phyloP scores from a whole-genome alignment of 2,888 invertebrate species.

The Acrocera orbiculus region DNA sequence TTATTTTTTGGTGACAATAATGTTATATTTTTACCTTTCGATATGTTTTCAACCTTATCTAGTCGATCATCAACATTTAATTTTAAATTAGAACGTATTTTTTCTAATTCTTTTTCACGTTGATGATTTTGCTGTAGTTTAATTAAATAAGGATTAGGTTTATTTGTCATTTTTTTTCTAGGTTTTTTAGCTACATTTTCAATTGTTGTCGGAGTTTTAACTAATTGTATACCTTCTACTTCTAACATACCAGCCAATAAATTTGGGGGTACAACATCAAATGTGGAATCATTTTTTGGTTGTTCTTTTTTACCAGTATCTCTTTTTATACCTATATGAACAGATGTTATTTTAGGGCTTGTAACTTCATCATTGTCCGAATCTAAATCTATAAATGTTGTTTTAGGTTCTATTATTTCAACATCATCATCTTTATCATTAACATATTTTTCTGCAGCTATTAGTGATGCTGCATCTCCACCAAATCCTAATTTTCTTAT shows the following conservation, averaged over 20 bases:
- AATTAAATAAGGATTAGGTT: slow-evolving; percentile 26
- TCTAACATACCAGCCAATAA: slow-evolving; percentile 27
- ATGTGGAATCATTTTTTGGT: too few species aligned
- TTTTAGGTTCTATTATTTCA: slow-evolving; percentile 30
- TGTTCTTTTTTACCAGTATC: too few species aligned
- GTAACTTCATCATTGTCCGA: slow-evolving; percentile 29
- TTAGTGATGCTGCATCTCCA: slow-evolving; percentile 22
- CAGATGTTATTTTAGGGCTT: too few species aligned
- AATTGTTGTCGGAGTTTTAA: too few species aligned
- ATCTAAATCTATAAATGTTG: slow-evolving; percentile 27
- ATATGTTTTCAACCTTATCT: too few species aligned
- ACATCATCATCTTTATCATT: slow-evolving; percentile 30
- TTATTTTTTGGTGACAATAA: too few species aligned
- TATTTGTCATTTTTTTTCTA: slow-evolving; percentile 26
- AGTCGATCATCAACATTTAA: too few species aligned
- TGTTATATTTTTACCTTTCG: too few species aligned
- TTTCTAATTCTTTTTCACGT: slow-evolving; percentile 22
- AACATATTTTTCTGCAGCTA: slow-evolving; percentile 25
- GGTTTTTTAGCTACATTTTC: slow-evolving; percentile 21
- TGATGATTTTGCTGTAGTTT: slow-evolving; percentile 22
- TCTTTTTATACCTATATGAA: too few species aligned
- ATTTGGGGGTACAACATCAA: slow-evolving; percentile 18
- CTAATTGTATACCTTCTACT: slow-evolving; percentile 22
- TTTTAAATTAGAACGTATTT: slow-evolving; percentile 21
- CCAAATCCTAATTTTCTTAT: slow-evolving; percentile 29